Base-by-base conservation (phyloP, 2,888 invertebrate genomes). In the Helobdella robusta region DNA sequence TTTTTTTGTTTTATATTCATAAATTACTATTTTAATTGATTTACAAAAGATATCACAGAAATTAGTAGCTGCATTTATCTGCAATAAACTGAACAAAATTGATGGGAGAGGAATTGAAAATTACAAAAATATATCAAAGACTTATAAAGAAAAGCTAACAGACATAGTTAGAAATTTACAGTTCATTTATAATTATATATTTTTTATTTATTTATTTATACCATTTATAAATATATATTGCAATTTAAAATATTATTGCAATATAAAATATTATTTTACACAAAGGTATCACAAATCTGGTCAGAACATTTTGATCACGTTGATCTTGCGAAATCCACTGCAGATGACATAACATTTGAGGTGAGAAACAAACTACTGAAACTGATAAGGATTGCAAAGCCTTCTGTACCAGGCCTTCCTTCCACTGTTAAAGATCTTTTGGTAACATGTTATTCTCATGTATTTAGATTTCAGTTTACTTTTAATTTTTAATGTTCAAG, bases 1-100 rank as follows among this genome's bases (percentile, higher is more conserved):
- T n/a, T 15, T 15, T 40, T 40, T 15, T 15, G 11, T 15, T 40
- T 40, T 40, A 40, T n/a, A 40, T 15, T 40, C 44, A 15, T 15
- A 5, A 8, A 48, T n/a, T n/a, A 48, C n/a, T 5, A 23, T 18
- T 48, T 48, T 5, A 1, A 48, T 18, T 48, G 11, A 23, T 8
- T 15, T 30, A n/a, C 44, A 36, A 23, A 25, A 66, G 66, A 18
- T 35, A 1, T 63, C 64, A 15, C 63, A 66, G 11, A 67, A 65
- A 28, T 61, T 67, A 23, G 2, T 67, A 18, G 67, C 67, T 1
- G 44, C 64, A 20, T 52, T 54, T 32, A 20, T 65, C 6, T 67
- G 67, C 36, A 44, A 54, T 3, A 18, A 34, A 20, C 36, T 67
- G 44, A 5, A 30, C 20, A 50, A 35, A 25, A 34, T 67, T 40